phyloP scores from a whole-genome alignment of 2,888 invertebrate genomes.

The Scaptomyza cyrtandrae region DNA sequence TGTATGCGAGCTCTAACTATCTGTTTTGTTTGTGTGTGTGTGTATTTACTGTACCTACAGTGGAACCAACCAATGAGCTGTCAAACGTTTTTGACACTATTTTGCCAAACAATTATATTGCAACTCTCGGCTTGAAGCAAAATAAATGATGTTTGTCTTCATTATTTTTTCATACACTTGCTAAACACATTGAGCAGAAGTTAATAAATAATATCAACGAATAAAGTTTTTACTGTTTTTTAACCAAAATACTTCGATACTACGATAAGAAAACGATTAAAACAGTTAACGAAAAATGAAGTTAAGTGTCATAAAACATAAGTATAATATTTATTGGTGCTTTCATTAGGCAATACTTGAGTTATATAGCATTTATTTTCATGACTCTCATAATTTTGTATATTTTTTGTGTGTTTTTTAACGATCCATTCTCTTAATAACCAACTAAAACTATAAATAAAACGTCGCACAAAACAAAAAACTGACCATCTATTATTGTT shows the following conservation, averaged over 20 bases:
- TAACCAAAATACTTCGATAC: too few species aligned
- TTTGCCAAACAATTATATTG: background rate
- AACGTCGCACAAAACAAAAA: background rate
- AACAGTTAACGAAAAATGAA: conserved; percentile 32
- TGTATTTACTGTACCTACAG: background rate
- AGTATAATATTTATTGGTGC: conserved; percentile 30
- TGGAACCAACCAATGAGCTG: conserved; percentile 3
- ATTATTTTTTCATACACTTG: too few species aligned
- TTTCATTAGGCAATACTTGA: conserved; percentile 64
- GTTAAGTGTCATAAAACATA: conserved; percentile 27
- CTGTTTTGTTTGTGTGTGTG: background rate
- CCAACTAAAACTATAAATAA: conserved; percentile 38
- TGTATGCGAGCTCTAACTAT: conserved; percentile 16
- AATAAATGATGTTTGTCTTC: background rate
- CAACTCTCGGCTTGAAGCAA: background rate
- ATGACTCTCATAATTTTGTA: conserved; percentile 78
- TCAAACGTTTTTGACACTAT: background rate
- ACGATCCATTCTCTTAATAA: conserved; percentile 82
- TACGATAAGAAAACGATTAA: conserved; percentile 71
- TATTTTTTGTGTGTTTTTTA: too few species aligned
- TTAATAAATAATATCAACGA: too few species aligned
- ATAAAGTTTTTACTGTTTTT: too few species aligned
- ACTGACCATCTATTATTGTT: conserved; percentile 42
- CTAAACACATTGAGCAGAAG: too few species aligned
- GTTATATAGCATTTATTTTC: conserved; percentile 62